Percentiles rank a stretch among this genome's conserved stretches.
Evolutionary conservation across 2,797 vertebrate genomes (phyloP).

Genomic region (Apogon talboti): DNA sequence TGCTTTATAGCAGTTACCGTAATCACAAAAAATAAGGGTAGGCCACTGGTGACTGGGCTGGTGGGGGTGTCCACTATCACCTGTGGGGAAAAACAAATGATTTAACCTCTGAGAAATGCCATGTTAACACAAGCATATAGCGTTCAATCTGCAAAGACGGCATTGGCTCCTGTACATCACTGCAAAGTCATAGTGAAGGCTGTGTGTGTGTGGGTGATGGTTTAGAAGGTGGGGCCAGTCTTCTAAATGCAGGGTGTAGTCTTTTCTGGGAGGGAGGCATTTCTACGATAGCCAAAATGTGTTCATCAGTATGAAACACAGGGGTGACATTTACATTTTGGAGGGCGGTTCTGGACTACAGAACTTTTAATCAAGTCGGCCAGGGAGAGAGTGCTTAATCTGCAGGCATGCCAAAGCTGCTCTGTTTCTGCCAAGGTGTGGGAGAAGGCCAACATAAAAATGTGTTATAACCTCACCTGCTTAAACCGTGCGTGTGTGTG

Average conservation of each 20-base stretch:
- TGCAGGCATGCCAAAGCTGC: constrained; percentile 51
- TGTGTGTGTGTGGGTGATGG: constrained; percentile 17
- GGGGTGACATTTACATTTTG: constrained; percentile 52
- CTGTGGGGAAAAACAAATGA: constrained; percentile 69
- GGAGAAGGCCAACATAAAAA: constrained; percentile 47
- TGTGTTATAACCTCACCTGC: constrained; percentile 40
- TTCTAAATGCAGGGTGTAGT: constrained; percentile 65
- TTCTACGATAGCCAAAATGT: constrained; percentile 31
- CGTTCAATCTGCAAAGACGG: constrained; percentile 15
- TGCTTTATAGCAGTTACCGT: constrained; percentile 98
- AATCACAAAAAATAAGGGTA: constrained; percentile 98
- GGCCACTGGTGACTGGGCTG: constrained; percentile 97
- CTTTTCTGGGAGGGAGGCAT: neutral
- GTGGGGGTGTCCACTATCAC: constrained; percentile 99
- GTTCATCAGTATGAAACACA: constrained; percentile 38
- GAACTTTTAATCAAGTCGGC: constrained; percentile 68
- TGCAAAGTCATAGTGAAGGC: constrained; percentile 14
- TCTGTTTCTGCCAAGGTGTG: constrained; percentile 50
- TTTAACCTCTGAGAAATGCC: constrained; percentile 1
- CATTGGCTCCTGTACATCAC: neutral
- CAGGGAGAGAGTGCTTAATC: constrained; percentile 58
- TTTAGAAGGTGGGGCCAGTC: constrained; percentile 16
- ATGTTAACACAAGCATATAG: constrained; percentile 10
- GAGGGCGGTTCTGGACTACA: constrained; percentile 52
- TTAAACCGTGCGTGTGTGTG: constrained; percentile 6